Evolutionary conservation across 2,888 invertebrate species (phyloP).

Genomic region (Ypsolopha scabrella): DNA sequence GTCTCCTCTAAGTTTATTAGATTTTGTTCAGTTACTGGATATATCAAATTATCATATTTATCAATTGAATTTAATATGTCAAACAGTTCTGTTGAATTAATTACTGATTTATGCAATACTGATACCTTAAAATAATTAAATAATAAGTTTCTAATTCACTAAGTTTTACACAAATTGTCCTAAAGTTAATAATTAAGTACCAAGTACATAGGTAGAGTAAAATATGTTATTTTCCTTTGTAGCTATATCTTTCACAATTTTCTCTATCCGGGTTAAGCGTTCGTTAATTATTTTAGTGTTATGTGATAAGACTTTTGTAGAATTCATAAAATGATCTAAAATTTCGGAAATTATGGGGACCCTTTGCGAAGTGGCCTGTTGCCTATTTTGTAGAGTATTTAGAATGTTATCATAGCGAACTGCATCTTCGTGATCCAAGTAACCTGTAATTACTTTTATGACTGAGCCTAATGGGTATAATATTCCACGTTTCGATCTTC

Average conservation of each 20-base stretch:
- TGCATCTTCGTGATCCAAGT: conserved; percentile 17
- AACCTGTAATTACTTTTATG: conserved; percentile 16
- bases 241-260: no score
- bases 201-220: no score
- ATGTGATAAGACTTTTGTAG: no score
- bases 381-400: conserved; percentile 10
- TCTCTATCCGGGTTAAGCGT: no score
- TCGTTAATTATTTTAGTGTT: no score
- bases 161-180: conserved; percentile 5
- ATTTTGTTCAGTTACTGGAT: conserved; percentile 7
- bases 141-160: conserved; percentile 10
- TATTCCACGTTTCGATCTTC: conserved; percentile 9
- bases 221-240: no score
- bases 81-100: not conserved
- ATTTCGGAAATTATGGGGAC: conserved; percentile 11
- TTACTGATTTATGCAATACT: conserved; percentile 6
- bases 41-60: conserved; percentile 7
- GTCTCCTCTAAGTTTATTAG: conserved; percentile 13
- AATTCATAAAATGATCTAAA: conserved; percentile 8
- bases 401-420: no score
- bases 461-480: conserved; percentile 11
- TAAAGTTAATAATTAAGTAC: conserved; percentile 5
- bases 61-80: conserved; percentile 2
- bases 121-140: conserved; percentile 10
- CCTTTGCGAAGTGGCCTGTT: conserved; percentile 10